These are phyloP conservation scores for Oryzias dopingdopingensis DNA, from an alignment of 2,797 vertebrate genomes.

Conservation along the genomic window DNA sequence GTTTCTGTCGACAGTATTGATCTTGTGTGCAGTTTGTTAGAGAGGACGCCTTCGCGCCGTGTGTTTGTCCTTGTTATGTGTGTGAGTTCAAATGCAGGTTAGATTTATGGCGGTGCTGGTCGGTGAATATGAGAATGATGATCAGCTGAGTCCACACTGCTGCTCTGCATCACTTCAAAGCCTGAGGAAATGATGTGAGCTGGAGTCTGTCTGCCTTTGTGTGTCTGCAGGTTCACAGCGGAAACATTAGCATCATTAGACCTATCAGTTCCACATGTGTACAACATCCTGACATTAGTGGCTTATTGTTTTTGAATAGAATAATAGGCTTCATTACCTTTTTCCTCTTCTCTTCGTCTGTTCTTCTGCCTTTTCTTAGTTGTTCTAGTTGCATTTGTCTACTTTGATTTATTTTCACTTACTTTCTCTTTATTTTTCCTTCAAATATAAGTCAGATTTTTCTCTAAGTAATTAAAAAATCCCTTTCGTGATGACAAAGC, in stretches of 20 bases:
- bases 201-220: constrained; percentile 3
- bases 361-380: neutral
- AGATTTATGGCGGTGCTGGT: constrained; percentile 51
- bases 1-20: constrained; percentile 63
- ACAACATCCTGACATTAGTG: constrained; percentile 56
- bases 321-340: constrained; percentile 29
- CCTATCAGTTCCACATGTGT: constrained; percentile 49
- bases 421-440: neutral
- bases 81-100: constrained; percentile 15
- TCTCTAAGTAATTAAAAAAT: neutral
- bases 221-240: constrained; percentile 13
- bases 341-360: constrained; percentile 1
- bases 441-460: neutral
- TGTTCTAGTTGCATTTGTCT: neutral
- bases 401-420: neutral
- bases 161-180: constrained; percentile 24
- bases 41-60: constrained; percentile 18
- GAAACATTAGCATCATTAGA: constrained; percentile 50
- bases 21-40: constrained; percentile 48
- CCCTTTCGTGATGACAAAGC: neutral
- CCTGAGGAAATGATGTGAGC: constrained; percentile 18
- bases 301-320: constrained; percentile 38
- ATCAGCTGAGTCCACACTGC: constrained; percentile 49
- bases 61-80: constrained; percentile 9
- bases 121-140: constrained; percentile 55